Evolutionary conservation across 1,140 invertebrate genomes (phyloP).

Genomic region (Linepithema humile): DNA sequence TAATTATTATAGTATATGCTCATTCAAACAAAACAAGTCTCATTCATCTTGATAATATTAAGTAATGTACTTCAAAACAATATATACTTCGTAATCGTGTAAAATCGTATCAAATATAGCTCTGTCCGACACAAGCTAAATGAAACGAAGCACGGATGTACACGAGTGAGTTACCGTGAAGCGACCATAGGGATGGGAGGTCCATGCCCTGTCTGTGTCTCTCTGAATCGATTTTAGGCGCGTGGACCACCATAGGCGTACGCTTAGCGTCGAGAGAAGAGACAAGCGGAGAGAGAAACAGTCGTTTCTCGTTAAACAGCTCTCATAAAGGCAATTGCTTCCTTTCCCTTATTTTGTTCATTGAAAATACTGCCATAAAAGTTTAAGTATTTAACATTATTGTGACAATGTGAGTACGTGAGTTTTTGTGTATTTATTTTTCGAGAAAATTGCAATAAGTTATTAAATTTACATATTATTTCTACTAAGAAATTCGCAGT

Average conservation of each 20-base stretch:
- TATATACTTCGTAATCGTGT: not conserved
- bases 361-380: not conserved
- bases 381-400: no score
- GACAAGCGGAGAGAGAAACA: not conserved
- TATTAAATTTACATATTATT: no score
- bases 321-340: not conserved
- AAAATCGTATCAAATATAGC: not conserved
- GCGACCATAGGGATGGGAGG: constrained; percentile 63
- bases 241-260: constrained; percentile 71
- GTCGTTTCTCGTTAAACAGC: not conserved
- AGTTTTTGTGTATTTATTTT: no score
- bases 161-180: constrained; percentile 65
- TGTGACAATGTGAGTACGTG: no score
- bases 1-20: no score
- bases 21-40: no score
- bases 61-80: not conserved
- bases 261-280: constrained; percentile 12
- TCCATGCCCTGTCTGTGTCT: constrained; percentile 75
- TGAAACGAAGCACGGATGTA: not conserved
- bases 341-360: no score
- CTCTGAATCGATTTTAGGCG: constrained; percentile 77
- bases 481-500: no score
- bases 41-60: no score
- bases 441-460: no score
- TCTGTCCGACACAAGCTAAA: not conserved